phyloP scores from a whole-genome alignment of 2,888 invertebrate species.

The Ischnura elegans region DNA sequence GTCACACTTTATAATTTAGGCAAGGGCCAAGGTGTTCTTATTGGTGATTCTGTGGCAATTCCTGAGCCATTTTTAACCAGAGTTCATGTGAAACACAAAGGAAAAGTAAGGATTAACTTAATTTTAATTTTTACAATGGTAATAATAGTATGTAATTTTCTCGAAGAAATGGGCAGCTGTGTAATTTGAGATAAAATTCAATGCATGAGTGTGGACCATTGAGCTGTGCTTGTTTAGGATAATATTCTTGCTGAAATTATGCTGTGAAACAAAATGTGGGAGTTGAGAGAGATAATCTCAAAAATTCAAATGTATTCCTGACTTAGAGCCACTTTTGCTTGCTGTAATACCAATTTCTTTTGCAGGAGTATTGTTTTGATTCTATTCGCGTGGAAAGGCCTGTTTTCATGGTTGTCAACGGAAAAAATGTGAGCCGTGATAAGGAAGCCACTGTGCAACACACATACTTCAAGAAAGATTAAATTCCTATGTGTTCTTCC shows the following conservation, averaged over 20 bases:
- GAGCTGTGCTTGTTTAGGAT: too few species aligned
- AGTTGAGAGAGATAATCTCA: too few species aligned
- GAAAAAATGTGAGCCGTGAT: constrained; percentile 84
- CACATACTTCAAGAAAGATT: constrained; percentile 82
- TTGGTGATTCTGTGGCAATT: constrained; percentile 91
- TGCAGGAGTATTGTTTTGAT: constrained; percentile 86
- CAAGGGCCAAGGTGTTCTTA: constrained; percentile 89
- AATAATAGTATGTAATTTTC: too few species aligned
- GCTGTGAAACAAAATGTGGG: too few species aligned
- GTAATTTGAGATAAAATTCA: too few species aligned
- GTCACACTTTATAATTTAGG: constrained; percentile 93
- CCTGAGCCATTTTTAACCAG: constrained; percentile 86
- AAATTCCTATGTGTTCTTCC: background rate
- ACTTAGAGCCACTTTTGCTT: too few species aligned
- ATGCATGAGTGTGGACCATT: too few species aligned
- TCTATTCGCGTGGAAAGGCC: constrained; percentile 90
- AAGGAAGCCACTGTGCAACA: constrained; percentile 84
- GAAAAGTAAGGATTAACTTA: constrained; percentile 78
- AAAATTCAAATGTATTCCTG: too few species aligned
- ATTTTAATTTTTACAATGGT: constrained; percentile 32
- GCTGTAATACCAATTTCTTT: constrained; percentile 71
- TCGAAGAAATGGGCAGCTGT: too few species aligned
- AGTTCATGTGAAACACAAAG: constrained; percentile 81
- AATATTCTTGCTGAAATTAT: too few species aligned
- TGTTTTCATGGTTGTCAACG: constrained; percentile 86